Evolutionary conservation across 2,797 vertebrate species (phyloP).

Genomic region (Ptychadena robeensis): DNA sequence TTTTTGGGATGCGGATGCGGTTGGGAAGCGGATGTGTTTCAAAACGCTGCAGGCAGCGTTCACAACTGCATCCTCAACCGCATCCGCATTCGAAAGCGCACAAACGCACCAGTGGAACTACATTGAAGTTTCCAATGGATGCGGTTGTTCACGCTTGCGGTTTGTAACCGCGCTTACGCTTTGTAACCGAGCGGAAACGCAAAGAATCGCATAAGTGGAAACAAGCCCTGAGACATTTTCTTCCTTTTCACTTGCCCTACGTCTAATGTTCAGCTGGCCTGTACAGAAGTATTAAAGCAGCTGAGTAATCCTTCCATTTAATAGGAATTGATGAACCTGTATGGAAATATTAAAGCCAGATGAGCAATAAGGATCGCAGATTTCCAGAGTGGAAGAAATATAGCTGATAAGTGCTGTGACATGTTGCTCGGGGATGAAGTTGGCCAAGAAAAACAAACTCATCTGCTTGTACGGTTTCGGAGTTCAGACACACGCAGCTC

Average conservation of each 20-base stretch:
- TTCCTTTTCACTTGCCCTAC: neutral
- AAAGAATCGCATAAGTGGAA: too few species aligned
- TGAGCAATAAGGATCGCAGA: constrained; percentile 7
- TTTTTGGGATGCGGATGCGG: too few species aligned
- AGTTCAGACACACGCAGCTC: constrained; percentile 52
- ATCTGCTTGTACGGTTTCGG: constrained; percentile 47
- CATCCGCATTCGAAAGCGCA: too few species aligned
- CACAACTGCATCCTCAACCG: too few species aligned
- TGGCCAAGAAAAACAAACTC: constrained; percentile 57
- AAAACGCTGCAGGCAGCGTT: too few species aligned
- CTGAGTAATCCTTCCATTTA: neutral
- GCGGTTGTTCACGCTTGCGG: too few species aligned
- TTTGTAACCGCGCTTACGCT: too few species aligned
- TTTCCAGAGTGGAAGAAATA: constrained; percentile 49
- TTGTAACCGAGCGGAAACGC: too few species aligned
- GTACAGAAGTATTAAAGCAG: neutral
- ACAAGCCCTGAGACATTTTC: neutral
- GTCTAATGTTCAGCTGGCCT: neutral
- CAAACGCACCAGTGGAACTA: too few species aligned
- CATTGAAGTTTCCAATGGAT: too few species aligned
- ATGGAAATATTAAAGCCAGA: constrained; percentile 42
- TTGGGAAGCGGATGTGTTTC: too few species aligned
- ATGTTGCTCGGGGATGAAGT: constrained; percentile 36
- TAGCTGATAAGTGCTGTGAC: constrained; percentile 58
- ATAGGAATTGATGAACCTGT: constrained; percentile 43